Evolutionary conservation across 2,797 vertebrate genomes (phyloP).

Genomic region (Cirrhinus mrigala): DNA sequence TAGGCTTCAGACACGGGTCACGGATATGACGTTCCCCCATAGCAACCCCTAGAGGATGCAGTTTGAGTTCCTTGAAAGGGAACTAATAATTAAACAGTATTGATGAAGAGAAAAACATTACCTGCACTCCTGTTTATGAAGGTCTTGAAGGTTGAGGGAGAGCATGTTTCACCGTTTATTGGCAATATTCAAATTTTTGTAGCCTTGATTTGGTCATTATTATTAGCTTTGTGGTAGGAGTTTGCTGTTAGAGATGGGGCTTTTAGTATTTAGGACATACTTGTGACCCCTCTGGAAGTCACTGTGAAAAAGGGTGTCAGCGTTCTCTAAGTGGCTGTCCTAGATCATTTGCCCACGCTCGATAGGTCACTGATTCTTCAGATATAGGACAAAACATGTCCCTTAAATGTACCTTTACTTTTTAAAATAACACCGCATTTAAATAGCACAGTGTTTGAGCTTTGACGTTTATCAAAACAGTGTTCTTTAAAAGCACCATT

Average conservation of each 20-base stretch:
- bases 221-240: background rate
- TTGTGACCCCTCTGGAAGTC: slow-evolving; percentile 28
- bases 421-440: background rate
- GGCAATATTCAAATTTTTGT: too few species aligned
- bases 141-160: background rate
- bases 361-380: background rate
- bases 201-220: background rate
- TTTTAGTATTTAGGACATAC: slow-evolving; percentile 31
- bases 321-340: slow-evolving; percentile 33
- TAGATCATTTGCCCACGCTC: slow-evolving; percentile 18
- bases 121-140: background rate
- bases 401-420: slow-evolving; percentile 6
- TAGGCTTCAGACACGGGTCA: too few species aligned
- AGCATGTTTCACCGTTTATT: too few species aligned
- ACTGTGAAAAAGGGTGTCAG: slow-evolving; percentile 31
- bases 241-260: slow-evolving; percentile 15
- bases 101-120: background rate
- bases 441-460: background rate
- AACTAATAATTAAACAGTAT: background rate
- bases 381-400: slow-evolving; percentile 19
- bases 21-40: too few species aligned
- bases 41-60: too few species aligned
- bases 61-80: too few species aligned
- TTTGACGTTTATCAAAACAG: background rate
- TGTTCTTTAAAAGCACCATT: background rate